Base-by-base conservation (phyloP, 53 echinoderm and acorn worm species). In the Antedon mediterranea region DNA sequence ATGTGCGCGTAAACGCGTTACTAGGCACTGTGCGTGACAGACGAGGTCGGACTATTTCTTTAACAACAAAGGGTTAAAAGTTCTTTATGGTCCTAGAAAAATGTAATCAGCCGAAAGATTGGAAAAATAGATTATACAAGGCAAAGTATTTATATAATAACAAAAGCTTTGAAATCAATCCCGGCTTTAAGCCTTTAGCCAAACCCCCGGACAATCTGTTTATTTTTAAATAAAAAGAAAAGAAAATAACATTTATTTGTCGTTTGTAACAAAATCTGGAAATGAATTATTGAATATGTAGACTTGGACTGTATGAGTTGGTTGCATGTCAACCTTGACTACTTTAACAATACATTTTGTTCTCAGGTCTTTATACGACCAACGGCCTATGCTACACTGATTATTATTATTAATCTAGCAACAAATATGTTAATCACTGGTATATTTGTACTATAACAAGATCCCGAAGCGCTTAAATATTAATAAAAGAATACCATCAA, bases 221-320 rank as follows among this genome's bases (percentile, higher is more conserved):
- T 57, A 57, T 26, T 26, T 57, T 57, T 18, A 6, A 57, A 57
- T 57, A 23, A 57, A 57, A 57, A 57, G 57, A 57, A 57, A 57
- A 57, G 57, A 57, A 57, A 57, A 57, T 57, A 57, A 57, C 57
- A 57, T 57, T 57, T 57, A 57, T 57, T 57, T 57, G 57, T 57
- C 20, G 57, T 26, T 57, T 57, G 57, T 57, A 57, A 57, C 57
- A 57, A 26, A 37, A 57, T 57, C 9, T 57, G 23, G 57, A 23
- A 2, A 2, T 57, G 20, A 57, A 57, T 57, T 57, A 57, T 57
- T 11, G 14, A 18, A 57, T 18, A 57, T 37, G 57, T 57, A 57
- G 57, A 57, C 57, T n/a, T n/a, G 57, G 20, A 57, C 23, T 57
- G 57, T 57, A 57, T 13, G 41, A 13, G 41, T 41, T 41, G 41